These are phyloP conservation scores for Brachystomella parvula DNA, from an alignment of 1,140 invertebrate species.

Conservation along the genomic window DNA sequence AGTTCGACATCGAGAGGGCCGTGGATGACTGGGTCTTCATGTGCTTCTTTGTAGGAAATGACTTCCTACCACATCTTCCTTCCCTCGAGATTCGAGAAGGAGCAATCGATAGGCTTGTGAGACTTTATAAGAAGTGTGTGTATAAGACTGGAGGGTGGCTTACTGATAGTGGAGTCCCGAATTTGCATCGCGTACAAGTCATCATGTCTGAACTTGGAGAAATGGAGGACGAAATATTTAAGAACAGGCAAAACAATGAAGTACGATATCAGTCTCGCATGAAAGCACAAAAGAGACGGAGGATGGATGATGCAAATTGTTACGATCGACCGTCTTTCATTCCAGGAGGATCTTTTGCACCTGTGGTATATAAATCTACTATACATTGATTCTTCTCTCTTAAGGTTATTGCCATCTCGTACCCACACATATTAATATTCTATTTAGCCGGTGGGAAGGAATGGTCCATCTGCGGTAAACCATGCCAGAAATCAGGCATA, in stretches of 20 bases:
- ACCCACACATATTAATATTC: constrained; percentile 14
- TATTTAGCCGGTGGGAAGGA: constrained; percentile 34
- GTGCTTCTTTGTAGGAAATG: constrained; percentile 99
- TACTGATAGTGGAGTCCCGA: constrained; percentile 76
- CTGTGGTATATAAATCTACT: constrained; percentile 44
- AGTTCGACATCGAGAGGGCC: constrained; percentile 78
- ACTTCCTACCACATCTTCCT: constrained; percentile 97
- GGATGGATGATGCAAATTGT: constrained; percentile 42
- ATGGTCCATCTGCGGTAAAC: constrained; percentile 26
- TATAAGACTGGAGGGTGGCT: constrained; percentile 68
- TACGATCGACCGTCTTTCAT: constrained; percentile 59
- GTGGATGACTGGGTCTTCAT: constrained; percentile 99
- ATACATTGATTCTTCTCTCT: constrained; percentile 9
- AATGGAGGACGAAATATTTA: constrained; percentile 97
- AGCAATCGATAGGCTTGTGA: constrained; percentile 90
- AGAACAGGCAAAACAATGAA: constrained; percentile 78
- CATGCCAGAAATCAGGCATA: constrained; percentile 44
- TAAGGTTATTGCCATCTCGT: constrained; percentile 16
- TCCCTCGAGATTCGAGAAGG: constrained; percentile 96
- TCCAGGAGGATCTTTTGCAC: constrained; percentile 64
- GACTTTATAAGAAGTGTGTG: constrained; percentile 89
- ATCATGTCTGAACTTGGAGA: constrained; percentile 89
- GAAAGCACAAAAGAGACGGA: constrained; percentile 55
- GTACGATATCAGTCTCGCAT: constrained; percentile 65
- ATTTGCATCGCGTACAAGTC: constrained; percentile 83